Evolutionary conservation across 2,797 vertebrate genomes (phyloP).

Genomic region (Distichodus sexfasciatus): DNA sequence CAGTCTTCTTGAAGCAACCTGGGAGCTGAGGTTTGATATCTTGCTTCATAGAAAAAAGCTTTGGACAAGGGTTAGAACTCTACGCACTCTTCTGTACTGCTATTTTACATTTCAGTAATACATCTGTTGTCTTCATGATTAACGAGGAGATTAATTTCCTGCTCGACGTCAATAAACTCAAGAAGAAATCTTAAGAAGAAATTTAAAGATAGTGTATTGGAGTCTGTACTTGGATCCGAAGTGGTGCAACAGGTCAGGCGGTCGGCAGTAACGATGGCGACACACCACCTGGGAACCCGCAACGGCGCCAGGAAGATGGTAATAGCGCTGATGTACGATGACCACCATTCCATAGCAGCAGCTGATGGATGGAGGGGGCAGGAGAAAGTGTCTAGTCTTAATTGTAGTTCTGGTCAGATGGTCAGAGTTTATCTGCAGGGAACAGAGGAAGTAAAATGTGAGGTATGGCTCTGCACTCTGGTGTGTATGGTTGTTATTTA

Average conservation of each 20-base stretch:
- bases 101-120: too few species aligned
- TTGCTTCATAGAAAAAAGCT: too few species aligned
- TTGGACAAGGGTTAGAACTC: too few species aligned
- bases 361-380: slow-evolving; percentile 29
- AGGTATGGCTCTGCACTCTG: too few species aligned
- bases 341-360: slow-evolving; percentile 95
- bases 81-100: too few species aligned
- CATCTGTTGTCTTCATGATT: too few species aligned
- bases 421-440: slow-evolving; percentile 63
- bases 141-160: too few species aligned
- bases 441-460: slow-evolving; percentile 23
- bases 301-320: slow-evolving; percentile 96
- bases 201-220: not conserved
- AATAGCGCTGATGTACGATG: slow-evolving; percentile 90
- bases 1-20: too few species aligned
- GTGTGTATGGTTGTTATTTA: too few species aligned
- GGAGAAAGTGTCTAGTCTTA: slow-evolving; percentile 42
- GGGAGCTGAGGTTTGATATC: too few species aligned
- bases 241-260: slow-evolving; percentile 82
- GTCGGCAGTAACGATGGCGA: slow-evolving; percentile 90
- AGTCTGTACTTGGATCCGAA: slow-evolving; percentile 91
- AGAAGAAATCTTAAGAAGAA: not conserved
- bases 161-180: too few species aligned
- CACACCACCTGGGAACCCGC: slow-evolving; percentile 91
- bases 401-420: slow-evolving; percentile 49